Percentiles rank a stretch among this genome's conserved stretches.
phyloP scores from a whole-genome alignment of 2,113 vertebrate species.

The Platysternon megacephalum region DNA sequence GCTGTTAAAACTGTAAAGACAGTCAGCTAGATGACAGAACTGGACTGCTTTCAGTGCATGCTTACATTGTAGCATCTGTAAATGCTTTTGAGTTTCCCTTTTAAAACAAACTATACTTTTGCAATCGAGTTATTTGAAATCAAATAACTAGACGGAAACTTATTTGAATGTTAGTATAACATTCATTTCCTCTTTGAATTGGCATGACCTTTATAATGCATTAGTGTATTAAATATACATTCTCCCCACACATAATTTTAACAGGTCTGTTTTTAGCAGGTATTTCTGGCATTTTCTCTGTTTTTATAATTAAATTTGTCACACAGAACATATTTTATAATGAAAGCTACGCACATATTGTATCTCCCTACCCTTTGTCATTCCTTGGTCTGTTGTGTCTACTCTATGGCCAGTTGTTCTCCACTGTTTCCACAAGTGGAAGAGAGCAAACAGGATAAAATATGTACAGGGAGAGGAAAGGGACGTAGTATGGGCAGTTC shows the following conservation, averaged over 20 bases:
- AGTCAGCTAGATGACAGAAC: not conserved
- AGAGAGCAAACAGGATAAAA: not conserved
- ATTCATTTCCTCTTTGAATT: not conserved
- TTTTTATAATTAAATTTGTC: not conserved
- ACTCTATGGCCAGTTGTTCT: rapidly evolving
- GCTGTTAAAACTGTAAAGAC: not conserved
- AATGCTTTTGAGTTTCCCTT: not conserved
- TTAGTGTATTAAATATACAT: not conserved
- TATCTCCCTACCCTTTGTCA: not conserved
- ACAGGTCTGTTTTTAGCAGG: not conserved
- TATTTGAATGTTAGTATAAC: rapidly evolving
- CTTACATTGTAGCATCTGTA: not conserved
- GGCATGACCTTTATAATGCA: not conserved
- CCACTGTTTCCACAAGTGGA: not conserved
- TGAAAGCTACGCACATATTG: not conserved
- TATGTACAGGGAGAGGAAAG: not conserved
- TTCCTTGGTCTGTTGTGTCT: not conserved
- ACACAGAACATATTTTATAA: not conserved
- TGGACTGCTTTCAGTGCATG: not conserved
- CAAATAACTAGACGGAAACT: not conserved
- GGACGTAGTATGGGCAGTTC: not conserved
- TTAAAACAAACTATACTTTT: not conserved
- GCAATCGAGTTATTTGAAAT: not conserved
- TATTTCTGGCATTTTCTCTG: not conserved
- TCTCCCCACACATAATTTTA: not conserved